Conservation (phyloP, 2,113 vertebrate species). For the Myrmecophaga tridactyla region DNA sequence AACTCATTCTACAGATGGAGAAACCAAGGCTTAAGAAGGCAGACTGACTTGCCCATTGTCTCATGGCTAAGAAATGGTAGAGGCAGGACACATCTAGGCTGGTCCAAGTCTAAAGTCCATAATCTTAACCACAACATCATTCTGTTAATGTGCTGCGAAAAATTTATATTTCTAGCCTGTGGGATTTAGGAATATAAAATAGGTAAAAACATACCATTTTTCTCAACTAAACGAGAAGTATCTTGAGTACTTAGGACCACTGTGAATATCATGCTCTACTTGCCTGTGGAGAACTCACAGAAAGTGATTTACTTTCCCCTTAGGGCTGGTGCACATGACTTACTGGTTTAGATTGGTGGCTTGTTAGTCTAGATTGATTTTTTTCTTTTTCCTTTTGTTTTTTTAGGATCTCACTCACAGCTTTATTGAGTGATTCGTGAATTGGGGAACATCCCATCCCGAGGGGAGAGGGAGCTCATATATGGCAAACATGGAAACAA, state of each 20-base stretch:
- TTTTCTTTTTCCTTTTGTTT: background rate
- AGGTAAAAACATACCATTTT: background rate
- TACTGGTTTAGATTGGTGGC: background rate
- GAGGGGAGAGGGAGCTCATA: too few species aligned
- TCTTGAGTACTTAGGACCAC: background rate
- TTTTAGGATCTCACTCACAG: background rate
- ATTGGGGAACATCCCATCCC: too few species aligned
- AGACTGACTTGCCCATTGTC: background rate
- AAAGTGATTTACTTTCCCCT: too few species aligned
- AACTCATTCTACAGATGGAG: background rate
- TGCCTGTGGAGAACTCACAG: background rate
- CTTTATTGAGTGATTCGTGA: too few species aligned
- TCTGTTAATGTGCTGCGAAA: background rate
- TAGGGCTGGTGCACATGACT: background rate
- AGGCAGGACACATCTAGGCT: background rate
- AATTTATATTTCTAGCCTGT: background rate
- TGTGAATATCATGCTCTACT: too few species aligned
- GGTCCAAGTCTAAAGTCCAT: background rate
- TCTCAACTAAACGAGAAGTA: background rate
- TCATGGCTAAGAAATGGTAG: background rate
- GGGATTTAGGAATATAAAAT: background rate
- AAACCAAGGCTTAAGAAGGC: too few species aligned
- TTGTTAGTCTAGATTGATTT: background rate
- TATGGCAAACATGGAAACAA: too few species aligned
- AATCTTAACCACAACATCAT: background rate